A percentile compares a stretch with the other conserved stretches of the same genome.
These are phyloP conservation scores for Gastracanthus pulcherrimus DNA, from an alignment of 2,888 invertebrate genomes.

Conservation along the genomic window DNA sequence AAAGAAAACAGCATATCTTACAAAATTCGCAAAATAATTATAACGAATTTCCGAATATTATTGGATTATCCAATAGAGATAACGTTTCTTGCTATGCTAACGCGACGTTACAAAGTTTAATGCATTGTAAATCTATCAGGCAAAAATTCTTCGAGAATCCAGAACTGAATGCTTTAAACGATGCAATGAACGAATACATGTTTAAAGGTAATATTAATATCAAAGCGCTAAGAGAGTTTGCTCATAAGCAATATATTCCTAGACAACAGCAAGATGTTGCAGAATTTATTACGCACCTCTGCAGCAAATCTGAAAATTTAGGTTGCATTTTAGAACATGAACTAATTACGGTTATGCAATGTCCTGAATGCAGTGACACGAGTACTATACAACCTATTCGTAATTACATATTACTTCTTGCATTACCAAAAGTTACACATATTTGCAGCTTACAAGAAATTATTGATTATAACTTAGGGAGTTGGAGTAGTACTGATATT, in stretches of 20 bases:
- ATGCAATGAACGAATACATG: no score
- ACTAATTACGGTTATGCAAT: neutral
- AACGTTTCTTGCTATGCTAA: neutral
- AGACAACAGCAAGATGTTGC: neutral
- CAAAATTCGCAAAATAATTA: no score
- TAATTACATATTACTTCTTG: neutral
- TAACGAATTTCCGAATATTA: neutral
- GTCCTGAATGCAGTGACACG: neutral
- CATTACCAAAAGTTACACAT: neutral
- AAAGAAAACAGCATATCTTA: no score
- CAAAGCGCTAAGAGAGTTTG: neutral
- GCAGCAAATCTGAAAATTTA: no score
- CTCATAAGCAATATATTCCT: neutral
- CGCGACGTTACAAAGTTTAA: neutral
- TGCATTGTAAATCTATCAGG: neutral
- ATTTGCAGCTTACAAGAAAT: neutral
- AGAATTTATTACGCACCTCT: no score
- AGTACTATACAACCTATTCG: neutral
- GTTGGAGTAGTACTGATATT: neutral
- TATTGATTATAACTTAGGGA: neutral
- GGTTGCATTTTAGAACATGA: slow-evolving; percentile 3
- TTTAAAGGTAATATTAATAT: neutral
- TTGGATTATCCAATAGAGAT: neutral
- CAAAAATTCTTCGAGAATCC: neutral
- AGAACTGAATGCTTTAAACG: no score